phyloP scores from a whole-genome alignment of 2,113 vertebrate genomes.

The Myrmecophaga tridactyla region DNA sequence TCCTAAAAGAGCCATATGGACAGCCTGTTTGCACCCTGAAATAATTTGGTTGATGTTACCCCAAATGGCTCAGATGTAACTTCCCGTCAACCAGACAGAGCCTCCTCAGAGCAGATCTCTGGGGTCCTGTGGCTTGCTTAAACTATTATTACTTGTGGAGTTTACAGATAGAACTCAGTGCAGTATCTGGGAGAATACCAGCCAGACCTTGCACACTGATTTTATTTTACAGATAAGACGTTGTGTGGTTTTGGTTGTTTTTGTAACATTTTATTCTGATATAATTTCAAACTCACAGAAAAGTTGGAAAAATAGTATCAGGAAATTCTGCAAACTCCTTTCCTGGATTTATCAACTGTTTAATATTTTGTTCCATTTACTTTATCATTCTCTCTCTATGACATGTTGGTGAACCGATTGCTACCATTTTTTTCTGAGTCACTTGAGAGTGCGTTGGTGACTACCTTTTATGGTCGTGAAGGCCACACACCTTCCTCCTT shows the following conservation, averaged over 20 bases:
- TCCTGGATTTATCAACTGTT: not conserved
- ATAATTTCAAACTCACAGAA: not conserved
- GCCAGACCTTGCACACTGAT: not conserved
- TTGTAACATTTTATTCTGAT: not conserved
- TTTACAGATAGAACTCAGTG: not conserved
- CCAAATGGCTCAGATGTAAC: not conserved
- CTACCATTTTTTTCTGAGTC: not conserved
- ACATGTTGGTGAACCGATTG: not conserved
- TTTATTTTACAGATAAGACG: not conserved
- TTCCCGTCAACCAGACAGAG: not conserved
- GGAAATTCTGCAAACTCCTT: not conserved
- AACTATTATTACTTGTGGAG: not conserved
- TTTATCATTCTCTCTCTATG: not conserved
- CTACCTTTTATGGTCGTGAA: not conserved
- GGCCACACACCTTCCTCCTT: not conserved
- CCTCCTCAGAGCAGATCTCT: not conserved
- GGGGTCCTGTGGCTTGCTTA: not conserved
- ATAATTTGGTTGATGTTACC: not conserved
- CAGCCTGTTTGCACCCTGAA: not conserved
- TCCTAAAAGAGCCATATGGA: not conserved
- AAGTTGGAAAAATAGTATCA: not conserved
- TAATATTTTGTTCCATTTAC: not conserved
- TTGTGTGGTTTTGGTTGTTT: not conserved
- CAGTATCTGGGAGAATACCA: not conserved
- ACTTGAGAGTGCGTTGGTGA: not conserved